Percentiles rank a stretch among this genome's conserved stretches.
Evolutionary conservation across 2,797 vertebrate species (phyloP).

Genomic region (Buceros bicornis): DNA sequence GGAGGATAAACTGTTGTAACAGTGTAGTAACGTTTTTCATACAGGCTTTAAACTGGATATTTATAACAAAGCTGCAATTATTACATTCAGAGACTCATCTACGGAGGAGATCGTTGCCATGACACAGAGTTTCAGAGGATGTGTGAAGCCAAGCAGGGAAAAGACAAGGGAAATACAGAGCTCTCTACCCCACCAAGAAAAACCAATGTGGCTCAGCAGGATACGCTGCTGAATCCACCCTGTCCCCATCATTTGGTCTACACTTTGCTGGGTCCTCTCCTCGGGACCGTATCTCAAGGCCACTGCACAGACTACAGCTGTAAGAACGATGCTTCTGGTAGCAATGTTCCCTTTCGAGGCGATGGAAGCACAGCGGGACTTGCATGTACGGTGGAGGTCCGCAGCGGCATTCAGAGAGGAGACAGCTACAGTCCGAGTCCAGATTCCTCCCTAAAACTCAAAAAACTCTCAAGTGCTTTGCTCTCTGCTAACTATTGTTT

Average conservation of each 20-base stretch:
- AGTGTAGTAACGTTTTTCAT: neutral
- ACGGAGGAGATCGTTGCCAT: neutral
- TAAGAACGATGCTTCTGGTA: neutral
- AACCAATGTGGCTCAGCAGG: neutral
- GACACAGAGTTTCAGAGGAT: neutral
- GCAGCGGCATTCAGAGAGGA: neutral
- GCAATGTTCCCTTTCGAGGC: neutral
- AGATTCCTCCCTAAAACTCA: neutral
- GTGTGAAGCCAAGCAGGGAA: neutral
- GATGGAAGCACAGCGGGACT: neutral
- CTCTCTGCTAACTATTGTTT: neutral
- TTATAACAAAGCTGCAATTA: neutral
- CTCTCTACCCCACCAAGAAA: neutral
- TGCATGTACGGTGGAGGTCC: rapidly evolving
- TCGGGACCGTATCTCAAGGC: rapidly evolving
- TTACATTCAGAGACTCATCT: neutral
- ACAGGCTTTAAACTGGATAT: neutral
- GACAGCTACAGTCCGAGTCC: neutral
- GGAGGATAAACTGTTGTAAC: neutral
- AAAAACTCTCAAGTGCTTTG: neutral
- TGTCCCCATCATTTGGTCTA: neutral
- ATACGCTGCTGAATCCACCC: neutral
- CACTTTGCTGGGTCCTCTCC: neutral
- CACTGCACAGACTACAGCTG: neutral
- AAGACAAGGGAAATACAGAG: neutral